Base-by-base conservation (phyloP, 2,113 vertebrate species). In the Neomonachus schauinslandi region DNA sequence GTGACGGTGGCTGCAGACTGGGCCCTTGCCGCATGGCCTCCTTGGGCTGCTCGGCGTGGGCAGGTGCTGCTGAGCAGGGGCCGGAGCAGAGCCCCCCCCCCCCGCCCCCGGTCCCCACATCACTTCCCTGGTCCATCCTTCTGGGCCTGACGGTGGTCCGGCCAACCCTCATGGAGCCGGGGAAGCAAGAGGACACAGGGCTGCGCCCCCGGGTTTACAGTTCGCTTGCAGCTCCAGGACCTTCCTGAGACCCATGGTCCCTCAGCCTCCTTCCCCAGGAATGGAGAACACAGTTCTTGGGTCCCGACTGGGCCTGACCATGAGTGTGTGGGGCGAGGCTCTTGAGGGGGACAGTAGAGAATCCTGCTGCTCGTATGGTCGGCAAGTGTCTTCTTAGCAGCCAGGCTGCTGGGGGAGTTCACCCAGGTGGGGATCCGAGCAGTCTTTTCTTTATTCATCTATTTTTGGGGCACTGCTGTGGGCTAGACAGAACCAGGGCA, bases 131-230 rank as follows among this genome's bases (percentile, higher is more conserved):
- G 83, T 74, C 96, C 46, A 2, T 96, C 95, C 97, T 74, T 87
- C 88, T 96, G 97, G 96, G 97, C 96, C 92, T 97, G 86, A 10
- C 93, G 49, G 21, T 94, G 94, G 19, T 72, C 46, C 3, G 14
- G 46, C 76, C 24, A 53, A 39, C 65, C 49, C 21, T 57, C 26
- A 26, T 7, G 0, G 51, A 74, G 39, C 33, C 16, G 0, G 59
- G 59, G 59, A 26, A 59, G 51, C 26, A 24, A 3, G 19, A 51
- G 63, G 33, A 71, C 49, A 1, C 21, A 12, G 79, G 49, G 65
- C 24, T 36, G 42, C 28, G 13, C 22, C 74, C 12, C 51, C 1
- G 36, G 33, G 14, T 7, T 28, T 15, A 1, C 72, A 46, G 33
- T 46, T 57, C 7, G 0, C 2, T 39, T 49, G 39, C 33, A 22